Base-by-base conservation (phyloP, 2,113 vertebrate genomes). In the Acrocephalus arundinaceus region DNA sequence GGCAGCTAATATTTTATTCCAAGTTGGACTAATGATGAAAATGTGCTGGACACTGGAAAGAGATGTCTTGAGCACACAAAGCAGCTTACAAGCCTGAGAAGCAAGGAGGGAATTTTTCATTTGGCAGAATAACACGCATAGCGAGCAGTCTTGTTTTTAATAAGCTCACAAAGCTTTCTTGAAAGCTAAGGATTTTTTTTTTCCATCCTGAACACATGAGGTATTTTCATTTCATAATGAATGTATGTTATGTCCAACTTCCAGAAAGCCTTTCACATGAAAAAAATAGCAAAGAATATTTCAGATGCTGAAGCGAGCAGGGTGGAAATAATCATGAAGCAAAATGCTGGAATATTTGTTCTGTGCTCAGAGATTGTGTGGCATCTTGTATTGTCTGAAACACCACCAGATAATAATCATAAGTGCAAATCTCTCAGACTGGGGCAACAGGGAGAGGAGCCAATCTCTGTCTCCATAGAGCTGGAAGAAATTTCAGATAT, bases 141-240 rank as follows among this genome's bases (percentile, higher is more conserved):
- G 77, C 0, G 1, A 92, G 87, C 3, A 1, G 67, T 96, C 78
- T 91, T 86, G 89, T 91, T 96, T 94, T 94, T 86, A 97, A 90
- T 89, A 95, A 96, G 85, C 88, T 94, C 76, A 70, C 87, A 96
- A 96, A 97, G 96, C 95, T 96, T 91, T 94, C 78, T 94, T 75
- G 66, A 95, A 97, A 97, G 94, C 93, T 89, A 93, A 72, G 75
- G 85, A 84, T 84, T 89, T 94, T 93, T 35, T 35, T 94, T 92
- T 94, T 70, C 87, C 73, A 86, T 87, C 93, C 77, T 84, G 86
- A 95, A 55, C 81, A 85, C 85, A 95, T 79, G 91, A 91, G 93
- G 74, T 92, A 90, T 96, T 96, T 93, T 95, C 59, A 84, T 96
- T 94, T 96, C 93, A 85, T 89, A 95, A 90, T 87, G 91, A 94